Evolutionary conservation across 2,888 invertebrate genomes (phyloP), one percentile per base, ranked within the genome.

Genomic region (Glyphotaelius pellucidus): DNA sequence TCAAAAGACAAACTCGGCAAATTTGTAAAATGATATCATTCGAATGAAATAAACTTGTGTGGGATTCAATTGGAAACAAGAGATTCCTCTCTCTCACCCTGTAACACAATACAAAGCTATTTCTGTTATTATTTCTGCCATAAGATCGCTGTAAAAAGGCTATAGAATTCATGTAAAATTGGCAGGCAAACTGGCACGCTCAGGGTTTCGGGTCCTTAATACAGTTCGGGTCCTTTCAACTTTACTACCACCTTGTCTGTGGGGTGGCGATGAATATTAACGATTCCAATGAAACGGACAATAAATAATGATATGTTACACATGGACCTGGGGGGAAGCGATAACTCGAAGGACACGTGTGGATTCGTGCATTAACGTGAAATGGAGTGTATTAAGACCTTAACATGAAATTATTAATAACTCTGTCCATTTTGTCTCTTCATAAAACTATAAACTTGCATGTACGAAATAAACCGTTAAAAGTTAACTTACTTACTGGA

Each of bases 11-110:
- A 67, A 67, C 25, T 9, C 67, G 15, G 19, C 31, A 32, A 89
- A 19, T 89, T 80, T 89, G 88, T 35, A 79, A 79, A n/a, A 12
- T 32, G 80, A 89, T 15, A 35, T 31, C 38, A 79, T 79, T 35
- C 30, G 88, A 79, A 32, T n/a, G 80, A 32, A 35, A 31, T 32
- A 79, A 79, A 89, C 7, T 86, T n/a, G 38, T 31, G 35, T 31
- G 30, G 79, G 35, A 89, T 89, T 79, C 88, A 80, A 89, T 89
- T 79, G 19, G 79, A 89, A 89, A 79, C n/a, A 79, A 80, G 88
- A 89, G 88, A 89, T 89, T 89, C 80, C n/a, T 80, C 79, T 89
- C 35, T 80, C 38, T 38, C 88, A 14, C 32, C 14, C 79, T 7
- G 88, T 80, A 80, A 89, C 38, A 89, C 79, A 89, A 89, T 80